Evolutionary conservation across 37 sponge, comb jelly and placozoan species (phyloP), one percentile per base, ranked within the genome.

Genomic region (Tethya wilhelma): DNA sequence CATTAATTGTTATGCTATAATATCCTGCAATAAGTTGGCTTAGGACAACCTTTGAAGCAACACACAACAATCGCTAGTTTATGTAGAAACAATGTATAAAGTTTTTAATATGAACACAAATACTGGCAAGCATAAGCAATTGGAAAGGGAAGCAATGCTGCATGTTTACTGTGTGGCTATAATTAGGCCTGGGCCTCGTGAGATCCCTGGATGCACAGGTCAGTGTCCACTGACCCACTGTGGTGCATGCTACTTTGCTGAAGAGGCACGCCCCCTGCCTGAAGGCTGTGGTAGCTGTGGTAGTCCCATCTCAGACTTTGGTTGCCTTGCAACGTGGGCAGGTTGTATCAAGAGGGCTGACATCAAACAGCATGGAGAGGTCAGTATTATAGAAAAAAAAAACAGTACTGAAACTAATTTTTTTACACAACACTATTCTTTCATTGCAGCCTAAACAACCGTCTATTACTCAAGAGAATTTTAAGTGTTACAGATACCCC

Each of bases 401-500:
- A n/a, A n/a, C n/a, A n/a, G n/a, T 34, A 28, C 22, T 30, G 32
- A 33, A 33, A 34, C 37, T 34, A 5, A 6, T 6, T 3, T 31
- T 3, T 2, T 4, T 34, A 33, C 3, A 4, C 26, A 34, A n/a
- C n/a, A n/a, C 14, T 66, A 19, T 49, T 49, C 14, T 49, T 49
- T 19, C 14, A 19, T 19, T 49, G 23, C 73, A 72, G 73, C 73
- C 73, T 49, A 29, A 44, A 26, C 46, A 49, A 12, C 30, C 19
- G 34, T 28, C 20, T 32, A 72, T 72, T 30, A 49, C 55, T 19
- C 73, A 72, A 44, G 73, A 72, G 22, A 72, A 72, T n/a, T 72
- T 72, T 55, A 72, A 72, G 73, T 72, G 73, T 45, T 72, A 72
- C 53, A 30, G 32, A 2, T 72, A 72, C 32, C 73, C 73, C 4